A percentile compares a stretch with the other conserved stretches of the same genome.
These are phyloP conservation scores for Centropus unirufus DNA, from an alignment of 2,113 vertebrate genomes.

Conservation along the genomic window DNA sequence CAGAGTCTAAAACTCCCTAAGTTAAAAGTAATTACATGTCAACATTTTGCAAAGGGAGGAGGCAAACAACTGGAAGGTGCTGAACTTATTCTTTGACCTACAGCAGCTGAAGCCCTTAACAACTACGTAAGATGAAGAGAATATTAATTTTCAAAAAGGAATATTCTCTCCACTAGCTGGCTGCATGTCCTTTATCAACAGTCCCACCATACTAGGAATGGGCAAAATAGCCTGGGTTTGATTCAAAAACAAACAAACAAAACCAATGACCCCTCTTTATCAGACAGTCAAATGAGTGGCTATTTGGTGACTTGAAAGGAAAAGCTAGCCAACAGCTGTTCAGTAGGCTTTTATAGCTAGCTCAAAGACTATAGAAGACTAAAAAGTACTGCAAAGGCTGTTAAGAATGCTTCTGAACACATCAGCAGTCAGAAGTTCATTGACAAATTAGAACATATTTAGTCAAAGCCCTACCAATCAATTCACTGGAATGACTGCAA, in stretches of 20 bases:
- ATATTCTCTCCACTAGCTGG: neutral
- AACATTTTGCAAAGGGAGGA: neutral
- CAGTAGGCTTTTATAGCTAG: neutral
- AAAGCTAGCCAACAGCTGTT: neutral
- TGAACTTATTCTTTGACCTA: neutral
- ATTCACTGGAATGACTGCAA: neutral
- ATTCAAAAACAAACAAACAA: neutral
- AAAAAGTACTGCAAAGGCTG: neutral
- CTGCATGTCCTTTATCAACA: rapidly evolving
- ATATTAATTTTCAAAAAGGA: neutral
- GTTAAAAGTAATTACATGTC: neutral
- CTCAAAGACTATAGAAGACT: neutral
- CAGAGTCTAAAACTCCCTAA: neutral
- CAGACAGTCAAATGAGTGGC: neutral
- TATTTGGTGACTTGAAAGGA: neutral
- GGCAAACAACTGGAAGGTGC: neutral
- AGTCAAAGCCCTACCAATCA: neutral
- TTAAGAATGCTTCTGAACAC: neutral
- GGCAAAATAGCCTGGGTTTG: neutral
- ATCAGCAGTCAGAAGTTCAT: neutral
- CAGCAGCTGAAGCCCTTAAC: neutral
- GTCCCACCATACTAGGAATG: neutral
- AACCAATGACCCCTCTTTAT: neutral
- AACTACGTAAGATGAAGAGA: neutral
- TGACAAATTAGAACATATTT: neutral